Base-by-base conservation (phyloP, 2,113 vertebrate genomes). In the Tichodroma muraria region DNA sequence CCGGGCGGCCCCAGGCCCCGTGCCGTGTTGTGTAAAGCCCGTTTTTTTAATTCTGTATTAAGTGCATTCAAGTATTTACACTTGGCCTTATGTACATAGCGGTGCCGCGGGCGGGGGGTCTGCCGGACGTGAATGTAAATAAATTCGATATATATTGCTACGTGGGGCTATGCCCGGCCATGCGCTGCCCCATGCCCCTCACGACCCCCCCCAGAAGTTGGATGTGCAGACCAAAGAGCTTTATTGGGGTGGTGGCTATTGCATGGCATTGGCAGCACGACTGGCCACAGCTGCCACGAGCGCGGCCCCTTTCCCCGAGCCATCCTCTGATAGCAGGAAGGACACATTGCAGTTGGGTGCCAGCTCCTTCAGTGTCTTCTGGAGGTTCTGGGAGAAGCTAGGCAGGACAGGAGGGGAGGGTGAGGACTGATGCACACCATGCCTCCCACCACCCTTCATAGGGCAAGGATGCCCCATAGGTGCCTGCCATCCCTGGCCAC, bases 111-210 rank as follows among this genome's bases (percentile, higher is more conserved):
- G 97, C 90, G 88, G 96, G 97, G 97, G 97, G 97, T 98, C 98
- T 98, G 97, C 97, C 97, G 93, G 98, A 98, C 97, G 96, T 97
- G 98, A 98, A 97, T 98, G 98, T 98, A 98, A 98, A 98, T 98
- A 98, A 98, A 98, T 98, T 98, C 98, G 97, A 98, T 98, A 98
- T 98, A 98, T 98, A 98, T 98, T 98, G 98, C 97, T 98, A 98
- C 25, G 31, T 89, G 49, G 52, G 94, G 94, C 97, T 82, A 45
- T 79, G 44, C 80, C 85, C 11, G 0, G 85, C 88, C 28, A 0
- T 85, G 82, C 16, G 5, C 87, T 75, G 87, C 47, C 71, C 75
- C 59, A 47, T 6, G 5, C 11, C 30, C 30, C 54, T 56, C 76
- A 20, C 2, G 49, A 33, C 22, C 31, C 28, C 24, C 24, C 19